phyloP scores from a whole-genome alignment of 2,797 vertebrate genomes.

The Ateles fusciceps region DNA sequence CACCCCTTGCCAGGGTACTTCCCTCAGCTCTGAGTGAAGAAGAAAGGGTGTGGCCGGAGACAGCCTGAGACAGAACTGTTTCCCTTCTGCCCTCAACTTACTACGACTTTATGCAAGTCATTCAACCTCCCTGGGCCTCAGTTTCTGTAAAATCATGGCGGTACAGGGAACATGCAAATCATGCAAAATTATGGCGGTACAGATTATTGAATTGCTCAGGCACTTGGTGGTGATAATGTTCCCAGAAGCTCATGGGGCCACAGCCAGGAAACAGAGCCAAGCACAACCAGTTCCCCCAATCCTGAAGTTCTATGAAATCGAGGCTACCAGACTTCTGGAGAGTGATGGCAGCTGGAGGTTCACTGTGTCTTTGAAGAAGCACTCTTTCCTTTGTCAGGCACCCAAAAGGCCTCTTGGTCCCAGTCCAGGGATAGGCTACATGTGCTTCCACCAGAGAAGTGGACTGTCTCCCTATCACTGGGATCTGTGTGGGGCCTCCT shows the following conservation, averaged over 20 bases:
- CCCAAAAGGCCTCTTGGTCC: not conserved
- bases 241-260: not conserved
- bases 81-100: not conserved
- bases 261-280: not conserved
- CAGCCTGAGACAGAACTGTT: not conserved
- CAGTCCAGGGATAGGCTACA: not conserved
- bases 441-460: not conserved
- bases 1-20: not conserved
- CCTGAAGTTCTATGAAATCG: not conserved
- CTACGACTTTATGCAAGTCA: not conserved
- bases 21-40: not conserved
- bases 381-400: not conserved
- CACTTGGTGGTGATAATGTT: not conserved
- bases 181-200: not conserved
- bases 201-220: not conserved
- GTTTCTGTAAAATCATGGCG: not conserved
- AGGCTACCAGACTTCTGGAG: not conserved
- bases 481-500: not conserved
- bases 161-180: no score
- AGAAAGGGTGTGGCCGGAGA: not conserved
- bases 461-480: not conserved
- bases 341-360: not conserved
- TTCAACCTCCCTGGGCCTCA: not conserved
- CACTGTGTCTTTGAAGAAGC: not conserved
- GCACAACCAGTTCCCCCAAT: not conserved